Percentiles rank a stretch among this genome's conserved stretches.
Conservation (phyloP, 2,888 invertebrate species). For the Pterostichus madidus region DNA sequence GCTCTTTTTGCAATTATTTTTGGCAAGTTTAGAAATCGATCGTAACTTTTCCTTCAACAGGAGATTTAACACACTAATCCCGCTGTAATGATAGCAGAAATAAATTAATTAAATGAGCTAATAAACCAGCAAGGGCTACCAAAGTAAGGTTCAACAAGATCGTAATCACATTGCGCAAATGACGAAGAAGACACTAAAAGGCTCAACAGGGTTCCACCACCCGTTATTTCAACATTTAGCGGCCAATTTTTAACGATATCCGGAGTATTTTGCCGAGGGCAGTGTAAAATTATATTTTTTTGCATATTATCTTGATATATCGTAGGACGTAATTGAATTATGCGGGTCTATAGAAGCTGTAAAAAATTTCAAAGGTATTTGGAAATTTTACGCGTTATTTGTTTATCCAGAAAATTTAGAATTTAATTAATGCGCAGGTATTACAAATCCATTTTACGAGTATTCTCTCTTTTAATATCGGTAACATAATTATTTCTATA, state of each 20-base stretch:
- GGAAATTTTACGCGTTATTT: too few relatives aligned
- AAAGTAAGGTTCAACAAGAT: background rate
- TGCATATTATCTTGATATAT: slow-evolving; percentile 1
- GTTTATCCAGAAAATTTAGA: too few relatives aligned
- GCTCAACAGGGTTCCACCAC: slow-evolving; percentile 14
- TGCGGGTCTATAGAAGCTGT: background rate
- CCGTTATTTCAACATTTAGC: background rate
- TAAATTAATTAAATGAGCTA: slow-evolving; percentile 32
- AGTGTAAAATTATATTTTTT: background rate
- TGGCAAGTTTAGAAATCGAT: too few relatives aligned
- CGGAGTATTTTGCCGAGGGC: background rate
- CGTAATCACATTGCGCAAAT: slow-evolving; percentile 14
- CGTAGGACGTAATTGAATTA: background rate
- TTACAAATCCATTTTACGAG: too few relatives aligned
- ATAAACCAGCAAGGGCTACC: background rate
- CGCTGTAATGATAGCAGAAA: slow-evolving; percentile 13
- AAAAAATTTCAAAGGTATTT: background rate
- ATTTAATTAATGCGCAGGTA: too few relatives aligned
- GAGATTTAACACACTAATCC: background rate
- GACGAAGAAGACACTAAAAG: background rate
- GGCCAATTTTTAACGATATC: too few relatives aligned
- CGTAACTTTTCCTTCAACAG: too few relatives aligned
- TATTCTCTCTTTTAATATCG: too few relatives aligned
- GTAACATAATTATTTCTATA: too few relatives aligned
- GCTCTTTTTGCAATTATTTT: too few relatives aligned